Base-by-base conservation (phyloP, 2,797 vertebrate species). In the Sphenopsis melanotis region DNA sequence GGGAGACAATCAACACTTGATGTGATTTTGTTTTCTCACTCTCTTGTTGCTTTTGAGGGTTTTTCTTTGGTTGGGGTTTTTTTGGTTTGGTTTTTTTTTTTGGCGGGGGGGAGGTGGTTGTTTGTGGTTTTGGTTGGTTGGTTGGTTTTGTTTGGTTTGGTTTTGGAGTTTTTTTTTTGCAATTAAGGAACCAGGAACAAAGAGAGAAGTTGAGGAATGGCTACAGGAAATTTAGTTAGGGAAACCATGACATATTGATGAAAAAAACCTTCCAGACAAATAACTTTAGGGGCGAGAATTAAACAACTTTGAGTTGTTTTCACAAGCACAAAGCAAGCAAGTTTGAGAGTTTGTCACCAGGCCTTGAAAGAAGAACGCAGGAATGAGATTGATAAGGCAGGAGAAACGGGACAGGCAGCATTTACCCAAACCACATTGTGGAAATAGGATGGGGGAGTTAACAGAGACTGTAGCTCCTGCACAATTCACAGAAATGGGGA, bases 1-100 rank as follows among this genome's bases (percentile, higher is more conserved):
- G 23, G 26, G 32, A 75, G 37, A 41, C 27, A 76, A 70, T 24
- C 22, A 41, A 14, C 37, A 50, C 4, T 46, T 36, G 12, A 20
- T 46, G 50, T 34, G 14, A 30, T 49, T 71, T 52, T 60, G 12
- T 16, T 42, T 11, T 47, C 4, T 64, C 2, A 30, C 3, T 59
- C 6, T n/a, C 11, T 21, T 7, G 5, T 2, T 16, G 3, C 7
- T 32, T 24, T 5, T 12, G 30, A 1, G 26, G 11, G 11, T 22
- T 4, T 55, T 19, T 9, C 41, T 26, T 19, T 14, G 8, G 17
- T 18, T 6, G 18, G 18, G 46, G 22, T 41, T 41, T 20, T 32
- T 6, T 26, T 19, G 7, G 17, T 39, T 39, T 14, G 9, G 14
- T 39, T 39, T 39, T 39, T 39, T 39, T 39, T 39, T 39, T 39